Base-by-base conservation (phyloP, 2,797 vertebrate species). In the Esox masquinongy region DNA sequence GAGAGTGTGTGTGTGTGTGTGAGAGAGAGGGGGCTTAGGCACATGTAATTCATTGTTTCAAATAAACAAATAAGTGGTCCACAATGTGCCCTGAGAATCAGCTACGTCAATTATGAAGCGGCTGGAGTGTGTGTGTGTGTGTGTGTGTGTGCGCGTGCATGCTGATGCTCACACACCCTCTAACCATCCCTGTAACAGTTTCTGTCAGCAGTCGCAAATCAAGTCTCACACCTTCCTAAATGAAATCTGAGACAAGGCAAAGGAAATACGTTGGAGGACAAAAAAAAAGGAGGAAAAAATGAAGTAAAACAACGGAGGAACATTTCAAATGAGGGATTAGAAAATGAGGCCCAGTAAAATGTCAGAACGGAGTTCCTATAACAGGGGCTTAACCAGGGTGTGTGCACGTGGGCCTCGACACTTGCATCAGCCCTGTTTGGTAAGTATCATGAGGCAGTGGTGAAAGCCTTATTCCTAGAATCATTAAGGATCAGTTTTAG, bases 71-170 rank as follows among this genome's bases (percentile, higher is more conserved):
- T 0, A 80, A 86, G 90, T 86, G 90, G 86, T 91, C 83, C 59
- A 88, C 66, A 64, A 74, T 79, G 80, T 81, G 88, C 85, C 91
- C 92, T 91, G 92, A 93, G 91, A 86, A 88, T 86, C 81, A 79
- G 77, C 64, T 26, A 53, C 49, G 31, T 29, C 69, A 68, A 39
- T 56, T 49, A 69, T 24, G n/a, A 75, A 80, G 80, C 80, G 81
- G 77, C 82, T 16, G 39, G 19, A 49, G 73, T 29, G 59, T 39
- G 53, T 24, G 29, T 68, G 49, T 72, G 26, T 47, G 49, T 67
- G 69, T 73, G 73, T 82, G 73, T 79, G 53, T 51, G 14, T 51
- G 50, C 16, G 3, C 0, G 50, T 0, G 50, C 50, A 16, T 0
- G 19, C 8, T 1, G 14, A 19, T 31, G 51, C 16, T 67, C 66